These are phyloP conservation scores for Bactericera cockerelli DNA, from an alignment of 1,140 invertebrate species.

Conservation along the genomic window DNA sequence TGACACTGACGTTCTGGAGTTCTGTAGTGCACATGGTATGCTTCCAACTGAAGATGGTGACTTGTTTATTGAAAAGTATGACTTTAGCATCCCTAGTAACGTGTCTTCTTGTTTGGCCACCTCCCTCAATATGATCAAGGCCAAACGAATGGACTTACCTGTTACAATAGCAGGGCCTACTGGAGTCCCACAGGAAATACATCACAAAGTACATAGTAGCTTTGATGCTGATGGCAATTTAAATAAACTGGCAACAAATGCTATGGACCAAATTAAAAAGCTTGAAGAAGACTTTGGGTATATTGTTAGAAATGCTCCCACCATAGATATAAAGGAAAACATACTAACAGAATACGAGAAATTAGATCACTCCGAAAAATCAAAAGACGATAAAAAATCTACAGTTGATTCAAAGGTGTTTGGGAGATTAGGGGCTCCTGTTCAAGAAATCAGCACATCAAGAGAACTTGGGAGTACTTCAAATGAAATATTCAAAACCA, in stretches of 20 bases:
- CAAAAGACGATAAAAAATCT: too few relatives aligned
- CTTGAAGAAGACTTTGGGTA: slow-evolving; percentile 14
- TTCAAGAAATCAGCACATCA: too few relatives aligned
- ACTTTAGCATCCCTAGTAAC: slow-evolving; percentile 15
- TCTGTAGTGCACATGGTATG: slow-evolving; percentile 18
- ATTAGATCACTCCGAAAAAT: too few relatives aligned
- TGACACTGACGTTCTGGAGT: slow-evolving; percentile 15
- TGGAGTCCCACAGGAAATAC: slow-evolving; percentile 13
- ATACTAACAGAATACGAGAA: background rate
- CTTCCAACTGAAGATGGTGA: slow-evolving; percentile 7
- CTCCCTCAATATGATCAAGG: slow-evolving; percentile 19
- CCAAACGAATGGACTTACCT: slow-evolving; percentile 19
- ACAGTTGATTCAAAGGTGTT: too few relatives aligned
- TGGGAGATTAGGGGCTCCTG: too few relatives aligned
- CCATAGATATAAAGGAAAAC: background rate
- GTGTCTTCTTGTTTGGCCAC: slow-evolving; percentile 9
- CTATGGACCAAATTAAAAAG: slow-evolving; percentile 33
- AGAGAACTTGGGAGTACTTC: too few relatives aligned
- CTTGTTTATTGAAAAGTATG: slow-evolving; percentile 15
- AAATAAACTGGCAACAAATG: slow-evolving; percentile 34
- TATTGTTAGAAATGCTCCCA: background rate
- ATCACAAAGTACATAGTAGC: slow-evolving; percentile 31
- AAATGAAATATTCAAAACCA: too few relatives aligned
- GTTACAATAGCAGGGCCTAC: slow-evolving; percentile 17
- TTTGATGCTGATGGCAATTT: slow-evolving; percentile 45